phyloP scores from a whole-genome alignment of 2,888 invertebrate species.

The Brachylomia viminalis region DNA sequence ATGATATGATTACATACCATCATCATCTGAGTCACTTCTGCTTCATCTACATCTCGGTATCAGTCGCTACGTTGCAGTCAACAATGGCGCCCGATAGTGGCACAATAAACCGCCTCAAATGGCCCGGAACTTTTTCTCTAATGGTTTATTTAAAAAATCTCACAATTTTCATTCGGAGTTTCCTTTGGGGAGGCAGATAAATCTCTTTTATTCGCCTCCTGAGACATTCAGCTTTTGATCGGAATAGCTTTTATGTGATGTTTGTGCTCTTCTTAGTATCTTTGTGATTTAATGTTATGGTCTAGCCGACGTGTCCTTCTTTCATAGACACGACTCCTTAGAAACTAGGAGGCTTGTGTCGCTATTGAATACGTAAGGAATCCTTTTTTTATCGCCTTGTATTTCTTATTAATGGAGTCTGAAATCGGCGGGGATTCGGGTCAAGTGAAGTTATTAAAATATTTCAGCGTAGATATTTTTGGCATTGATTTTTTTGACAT shows the following conservation, averaged over 20 bases:
- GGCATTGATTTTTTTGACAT: too few species aligned
- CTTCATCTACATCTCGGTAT: constrained; percentile 62
- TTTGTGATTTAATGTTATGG: constrained; percentile 85
- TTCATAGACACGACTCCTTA: constrained; percentile 72
- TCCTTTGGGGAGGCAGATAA: constrained; percentile 84
- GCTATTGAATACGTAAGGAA: constrained; percentile 69
- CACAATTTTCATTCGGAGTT: constrained; percentile 88
- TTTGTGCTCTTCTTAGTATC: constrained; percentile 85
- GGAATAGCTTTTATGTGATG: constrained; percentile 88
- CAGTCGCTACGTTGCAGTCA: constrained; percentile 80
- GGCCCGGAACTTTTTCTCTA: constrained; percentile 89
- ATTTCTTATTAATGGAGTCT: constrained; percentile 71
- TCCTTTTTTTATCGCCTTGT: constrained; percentile 66
- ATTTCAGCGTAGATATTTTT: constrained; percentile 36
- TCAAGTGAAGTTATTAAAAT: constrained; percentile 36
- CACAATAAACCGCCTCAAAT: constrained; percentile 89
- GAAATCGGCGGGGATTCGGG: constrained; percentile 46
- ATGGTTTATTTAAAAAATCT: constrained; percentile 90
- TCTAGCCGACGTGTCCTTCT: constrained; percentile 80
- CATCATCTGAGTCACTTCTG: constrained; percentile 48
- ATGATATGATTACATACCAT: constrained; percentile 16
- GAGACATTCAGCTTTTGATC: constrained; percentile 88
- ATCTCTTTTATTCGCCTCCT: constrained; percentile 86
- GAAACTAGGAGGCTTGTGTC: constrained; percentile 69
- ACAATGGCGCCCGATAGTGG: constrained; percentile 87